Percentiles rank a stretch among this genome's conserved stretches.
These are phyloP conservation scores for Tribolium madens DNA, from an alignment of 1,140 invertebrate genomes.

Conservation along the genomic window DNA sequence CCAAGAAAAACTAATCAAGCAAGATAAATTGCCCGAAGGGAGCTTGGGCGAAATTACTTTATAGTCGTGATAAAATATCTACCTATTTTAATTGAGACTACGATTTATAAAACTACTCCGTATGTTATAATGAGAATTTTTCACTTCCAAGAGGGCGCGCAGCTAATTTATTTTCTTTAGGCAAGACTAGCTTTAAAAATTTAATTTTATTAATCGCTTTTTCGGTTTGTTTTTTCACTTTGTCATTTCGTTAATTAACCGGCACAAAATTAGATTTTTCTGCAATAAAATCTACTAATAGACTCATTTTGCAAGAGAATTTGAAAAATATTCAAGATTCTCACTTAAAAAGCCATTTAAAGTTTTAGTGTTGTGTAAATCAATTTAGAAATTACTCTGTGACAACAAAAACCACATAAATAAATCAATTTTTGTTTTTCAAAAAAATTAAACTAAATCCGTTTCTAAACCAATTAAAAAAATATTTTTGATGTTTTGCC, in stretches of 20 bases:
- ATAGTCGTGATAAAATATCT: constrained; percentile 65
- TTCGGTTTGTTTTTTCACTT: constrained; percentile 31
- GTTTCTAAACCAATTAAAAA: too few species aligned
- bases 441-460: too few species aligned
- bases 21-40: constrained; percentile 64
- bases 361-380: too few species aligned
- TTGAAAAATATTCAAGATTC: too few species aligned
- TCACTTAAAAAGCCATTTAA: too few species aligned
- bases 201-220: constrained; percentile 25
- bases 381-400: too few species aligned
- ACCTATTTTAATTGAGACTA: constrained; percentile 64
- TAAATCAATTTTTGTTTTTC: too few species aligned
- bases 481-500: too few species aligned
- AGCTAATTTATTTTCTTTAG: constrained; percentile 14
- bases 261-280: neutral
- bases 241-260: constrained; percentile 20
- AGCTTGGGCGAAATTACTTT: constrained; percentile 64
- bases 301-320: too few species aligned
- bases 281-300: too few species aligned
- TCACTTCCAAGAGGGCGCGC: constrained; percentile 2
- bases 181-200: constrained; percentile 1
- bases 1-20: constrained; percentile 67
- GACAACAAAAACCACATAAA: too few species aligned
- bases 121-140: constrained; percentile 39
- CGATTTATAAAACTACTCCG: constrained; percentile 61